Conservation (phyloP, 2,888 invertebrate genomes). For the Calameuta idolon region DNA sequence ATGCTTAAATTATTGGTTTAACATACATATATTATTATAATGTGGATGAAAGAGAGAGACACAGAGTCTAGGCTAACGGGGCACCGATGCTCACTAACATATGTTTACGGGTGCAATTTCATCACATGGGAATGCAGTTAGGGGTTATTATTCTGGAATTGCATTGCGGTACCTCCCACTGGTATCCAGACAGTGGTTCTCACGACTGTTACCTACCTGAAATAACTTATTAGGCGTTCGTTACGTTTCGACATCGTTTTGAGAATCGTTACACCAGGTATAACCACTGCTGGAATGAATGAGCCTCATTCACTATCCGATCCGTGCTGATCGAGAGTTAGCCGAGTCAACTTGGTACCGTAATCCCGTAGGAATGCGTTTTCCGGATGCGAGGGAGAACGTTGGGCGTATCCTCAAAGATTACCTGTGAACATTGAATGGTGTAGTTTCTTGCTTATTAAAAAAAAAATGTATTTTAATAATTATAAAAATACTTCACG, state of each 20-base stretch:
- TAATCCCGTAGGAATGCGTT: slow-evolving; percentile 53
- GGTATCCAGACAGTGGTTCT: neutral
- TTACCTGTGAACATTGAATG: neutral
- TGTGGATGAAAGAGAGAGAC: neutral
- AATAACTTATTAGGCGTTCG: neutral
- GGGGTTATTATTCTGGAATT: slow-evolving; percentile 44
- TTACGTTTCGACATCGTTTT: neutral
- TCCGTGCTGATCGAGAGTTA: slow-evolving; percentile 19
- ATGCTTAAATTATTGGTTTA: neutral
- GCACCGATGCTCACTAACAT: slow-evolving; percentile 4
- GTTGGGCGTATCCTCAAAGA: slow-evolving; percentile 28
- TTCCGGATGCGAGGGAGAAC: slow-evolving; percentile 26
- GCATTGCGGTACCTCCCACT: slow-evolving; percentile 45
- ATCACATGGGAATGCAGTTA: slow-evolving; percentile 36
- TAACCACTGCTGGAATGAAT: slow-evolving; percentile 44
- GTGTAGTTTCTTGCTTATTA: neutral
- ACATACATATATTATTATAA: neutral
- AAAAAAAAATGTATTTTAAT: neutral
- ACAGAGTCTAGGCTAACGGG: slow-evolving; percentile 17
- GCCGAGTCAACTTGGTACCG: slow-evolving; percentile 23
- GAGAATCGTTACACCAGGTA: neutral
- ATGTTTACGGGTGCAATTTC: neutral
- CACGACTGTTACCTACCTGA: neutral
- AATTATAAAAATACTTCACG: neutral
- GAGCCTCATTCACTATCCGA: slow-evolving; percentile 42